phyloP scores from a whole-genome alignment of 2,113 vertebrate species.

The Gasterosteus aculeatus region DNA sequence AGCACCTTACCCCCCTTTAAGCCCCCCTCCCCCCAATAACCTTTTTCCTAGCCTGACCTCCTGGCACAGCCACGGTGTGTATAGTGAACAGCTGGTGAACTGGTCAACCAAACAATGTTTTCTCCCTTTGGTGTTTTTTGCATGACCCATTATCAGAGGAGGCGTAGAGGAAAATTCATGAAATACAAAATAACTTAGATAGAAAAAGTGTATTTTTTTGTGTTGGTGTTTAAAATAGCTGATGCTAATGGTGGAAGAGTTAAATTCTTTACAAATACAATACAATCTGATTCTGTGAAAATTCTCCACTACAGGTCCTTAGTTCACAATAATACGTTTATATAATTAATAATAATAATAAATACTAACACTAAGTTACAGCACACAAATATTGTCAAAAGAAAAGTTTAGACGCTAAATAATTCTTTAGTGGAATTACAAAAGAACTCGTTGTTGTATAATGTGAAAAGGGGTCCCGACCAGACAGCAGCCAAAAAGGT shows the following conservation, averaged over 20 bases:
- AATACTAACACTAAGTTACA: too few species aligned
- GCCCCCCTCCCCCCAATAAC: not conserved
- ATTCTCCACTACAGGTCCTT: not conserved
- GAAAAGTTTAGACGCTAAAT: not conserved
- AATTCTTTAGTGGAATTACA: not conserved
- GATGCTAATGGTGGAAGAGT: not conserved
- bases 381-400: not conserved
- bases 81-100: constrained; percentile 6
- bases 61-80: not conserved
- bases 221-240: not conserved
- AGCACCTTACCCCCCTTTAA: not conserved
- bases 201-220: not conserved
- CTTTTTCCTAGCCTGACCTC: not conserved
- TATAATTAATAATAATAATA: too few species aligned
- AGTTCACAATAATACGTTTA: not conserved
- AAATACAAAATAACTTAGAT: not conserved
- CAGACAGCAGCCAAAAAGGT: not conserved
- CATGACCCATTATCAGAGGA: constrained; percentile 1
- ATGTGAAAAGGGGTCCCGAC: not conserved
- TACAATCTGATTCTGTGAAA: not conserved
- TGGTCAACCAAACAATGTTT: not conserved
- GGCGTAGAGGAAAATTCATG: not conserved
- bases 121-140: not conserved
- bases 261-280: not conserved
- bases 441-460: not conserved